These are phyloP conservation scores for Rousettus leschenaultii DNA, from an alignment of 2,113 vertebrate species.

Conservation along the genomic window DNA sequence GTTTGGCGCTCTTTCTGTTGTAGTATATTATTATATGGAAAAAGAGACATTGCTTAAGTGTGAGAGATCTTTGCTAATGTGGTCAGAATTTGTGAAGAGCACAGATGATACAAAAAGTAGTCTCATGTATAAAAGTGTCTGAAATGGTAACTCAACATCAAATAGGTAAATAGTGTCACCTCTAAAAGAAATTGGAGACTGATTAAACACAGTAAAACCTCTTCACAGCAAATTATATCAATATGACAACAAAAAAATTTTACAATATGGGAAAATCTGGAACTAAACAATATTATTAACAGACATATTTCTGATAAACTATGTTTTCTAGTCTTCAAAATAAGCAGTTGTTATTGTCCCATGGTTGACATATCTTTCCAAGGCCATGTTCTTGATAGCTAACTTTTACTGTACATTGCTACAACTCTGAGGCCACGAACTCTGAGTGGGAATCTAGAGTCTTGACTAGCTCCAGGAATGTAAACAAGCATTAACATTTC, in stretches of 20 bases:
- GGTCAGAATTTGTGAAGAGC: neutral
- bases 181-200: neutral
- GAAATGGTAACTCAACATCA: neutral
- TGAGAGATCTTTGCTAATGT: neutral
- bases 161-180: neutral
- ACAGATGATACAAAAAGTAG: neutral
- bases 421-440: neutral
- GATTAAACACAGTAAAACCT: neutral
- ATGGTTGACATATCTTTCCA: neutral
- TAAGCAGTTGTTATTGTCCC: neutral
- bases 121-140: neutral
- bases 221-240: slow-evolving; percentile 3
- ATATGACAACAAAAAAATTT: neutral
- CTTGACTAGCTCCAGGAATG: neutral
- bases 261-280: neutral
- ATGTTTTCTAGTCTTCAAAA: neutral
- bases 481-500: slow-evolving; percentile 29
- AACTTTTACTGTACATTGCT: neutral
- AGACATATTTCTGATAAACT: neutral
- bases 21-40: neutral
- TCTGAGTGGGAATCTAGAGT: neutral
- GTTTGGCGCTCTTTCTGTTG: neutral
- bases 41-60: neutral
- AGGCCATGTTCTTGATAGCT: neutral
- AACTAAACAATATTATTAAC: neutral